phyloP scores from a whole-genome alignment of 2,888 invertebrate genomes.

The Tetragonisca angustula region DNA sequence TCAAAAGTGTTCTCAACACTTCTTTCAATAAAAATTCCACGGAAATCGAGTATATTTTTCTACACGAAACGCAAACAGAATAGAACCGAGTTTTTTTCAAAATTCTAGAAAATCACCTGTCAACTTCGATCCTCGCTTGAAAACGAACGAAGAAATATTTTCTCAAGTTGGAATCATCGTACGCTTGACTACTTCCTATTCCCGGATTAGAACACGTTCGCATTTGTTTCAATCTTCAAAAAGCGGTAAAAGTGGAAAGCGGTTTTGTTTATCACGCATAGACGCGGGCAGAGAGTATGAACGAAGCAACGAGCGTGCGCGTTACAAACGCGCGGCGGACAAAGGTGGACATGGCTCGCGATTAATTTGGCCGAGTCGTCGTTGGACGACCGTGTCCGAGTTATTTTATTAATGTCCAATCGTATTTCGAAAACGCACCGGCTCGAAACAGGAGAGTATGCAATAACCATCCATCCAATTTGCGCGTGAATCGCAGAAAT shows the following conservation, averaged over 20 bases:
- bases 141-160: no score
- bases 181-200: background rate
- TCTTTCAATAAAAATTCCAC: no score
- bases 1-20: no score
- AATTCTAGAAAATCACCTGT: no score
- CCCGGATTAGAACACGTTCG: background rate
- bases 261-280: no score
- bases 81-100: no score
- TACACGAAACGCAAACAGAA: no score
- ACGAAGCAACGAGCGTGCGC: background rate
- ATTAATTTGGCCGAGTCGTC: constrained; percentile 45
- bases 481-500: constrained; percentile 53
- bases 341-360: constrained; percentile 21
- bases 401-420: constrained; percentile 61
- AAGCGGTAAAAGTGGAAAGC: no score
- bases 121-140: no score
- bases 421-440: constrained; percentile 48
- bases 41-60: no score
- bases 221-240: background rate
- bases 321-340: background rate
- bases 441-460: constrained; percentile 6
- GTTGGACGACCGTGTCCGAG: constrained; percentile 25
- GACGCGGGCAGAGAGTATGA: background rate
- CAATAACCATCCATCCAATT: constrained; percentile 60
- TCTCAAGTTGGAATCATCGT: background rate